Evolutionary conservation across 2,888 invertebrate species (phyloP).

Genomic region (Polydrusus cervinus): DNA sequence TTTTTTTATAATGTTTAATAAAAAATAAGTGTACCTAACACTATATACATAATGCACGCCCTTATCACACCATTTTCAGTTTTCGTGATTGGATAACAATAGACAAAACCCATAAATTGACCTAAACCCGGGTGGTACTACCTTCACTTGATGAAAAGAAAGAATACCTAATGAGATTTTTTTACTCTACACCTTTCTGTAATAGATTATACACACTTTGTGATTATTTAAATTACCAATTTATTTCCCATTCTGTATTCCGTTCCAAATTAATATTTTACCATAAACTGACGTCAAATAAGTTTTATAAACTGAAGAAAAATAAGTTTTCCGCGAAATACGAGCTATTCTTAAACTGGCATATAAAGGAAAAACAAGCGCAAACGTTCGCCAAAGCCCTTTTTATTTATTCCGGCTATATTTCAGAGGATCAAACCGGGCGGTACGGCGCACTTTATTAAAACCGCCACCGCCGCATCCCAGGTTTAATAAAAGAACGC

Average conservation of each 20-base stretch:
- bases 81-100: too few relatives aligned
- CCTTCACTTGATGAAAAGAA: too few relatives aligned
- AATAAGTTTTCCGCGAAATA: constrained; percentile 41
- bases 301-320: constrained; percentile 41
- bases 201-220: too few relatives aligned
- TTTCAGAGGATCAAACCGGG: constrained; percentile 55
- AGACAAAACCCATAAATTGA: too few relatives aligned
- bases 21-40: too few relatives aligned
- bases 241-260: neutral
- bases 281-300: constrained; percentile 31
- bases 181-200: too few relatives aligned
- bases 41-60: too few relatives aligned
- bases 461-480: constrained; percentile 52
- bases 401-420: constrained; percentile 56
- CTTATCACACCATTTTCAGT: too few relatives aligned
- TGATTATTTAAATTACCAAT: neutral
- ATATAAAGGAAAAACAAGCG: constrained; percentile 53
- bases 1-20: too few relatives aligned
- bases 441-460: constrained; percentile 54
- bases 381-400: constrained; percentile 54
- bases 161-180: too few relatives aligned
- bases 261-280: constrained; percentile 14
- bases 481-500: constrained; percentile 56
- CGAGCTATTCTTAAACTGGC: constrained; percentile 47
- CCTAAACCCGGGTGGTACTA: too few relatives aligned